A percentile compares a stretch with the other conserved stretches of the same genome.
Conservation (phyloP, 2,113 vertebrate genomes). For the Brachyhypopomus occidentalis region DNA sequence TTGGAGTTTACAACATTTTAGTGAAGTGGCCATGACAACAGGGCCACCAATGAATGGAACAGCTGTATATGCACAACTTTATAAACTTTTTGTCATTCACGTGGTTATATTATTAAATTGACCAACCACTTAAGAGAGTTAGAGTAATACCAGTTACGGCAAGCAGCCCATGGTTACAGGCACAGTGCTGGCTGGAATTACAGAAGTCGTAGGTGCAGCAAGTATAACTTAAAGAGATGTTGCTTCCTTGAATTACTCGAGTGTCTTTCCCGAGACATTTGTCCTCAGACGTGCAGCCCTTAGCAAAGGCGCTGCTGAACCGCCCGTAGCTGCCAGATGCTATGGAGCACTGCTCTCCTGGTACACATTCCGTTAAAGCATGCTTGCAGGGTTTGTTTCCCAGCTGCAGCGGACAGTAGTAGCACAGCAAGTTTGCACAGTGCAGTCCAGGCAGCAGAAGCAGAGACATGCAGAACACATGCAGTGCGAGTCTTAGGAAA, state of each 20-base stretch:
- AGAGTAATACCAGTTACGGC: neutral
- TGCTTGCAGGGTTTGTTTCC: constrained; percentile 36
- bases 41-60: neutral
- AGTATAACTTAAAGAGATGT: constrained; percentile 61
- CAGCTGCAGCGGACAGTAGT: constrained; percentile 64
- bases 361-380: constrained; percentile 63
- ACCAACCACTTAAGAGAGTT: neutral
- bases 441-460: constrained; percentile 53
- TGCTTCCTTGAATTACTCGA: constrained; percentile 48
- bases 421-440: constrained; percentile 66
- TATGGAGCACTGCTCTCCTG: constrained; percentile 64
- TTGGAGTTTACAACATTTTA: neutral
- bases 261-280: constrained; percentile 51
- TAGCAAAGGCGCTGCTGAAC: constrained; percentile 55
- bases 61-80: neutral
- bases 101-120: neutral
- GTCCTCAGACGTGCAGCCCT: constrained; percentile 62
- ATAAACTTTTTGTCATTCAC: no score
- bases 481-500: neutral
- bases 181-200: constrained; percentile 58
- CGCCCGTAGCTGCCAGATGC: constrained; percentile 62
- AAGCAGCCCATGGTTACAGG: neutral
- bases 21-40: neutral
- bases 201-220: constrained; percentile 70
- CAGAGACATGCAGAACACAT: constrained; percentile 53